Evolutionary conservation across 2,113 vertebrate genomes (phyloP), one percentile per base, ranked within the genome.

Genomic region (Cryptomyrus ogoouensis): DNA sequence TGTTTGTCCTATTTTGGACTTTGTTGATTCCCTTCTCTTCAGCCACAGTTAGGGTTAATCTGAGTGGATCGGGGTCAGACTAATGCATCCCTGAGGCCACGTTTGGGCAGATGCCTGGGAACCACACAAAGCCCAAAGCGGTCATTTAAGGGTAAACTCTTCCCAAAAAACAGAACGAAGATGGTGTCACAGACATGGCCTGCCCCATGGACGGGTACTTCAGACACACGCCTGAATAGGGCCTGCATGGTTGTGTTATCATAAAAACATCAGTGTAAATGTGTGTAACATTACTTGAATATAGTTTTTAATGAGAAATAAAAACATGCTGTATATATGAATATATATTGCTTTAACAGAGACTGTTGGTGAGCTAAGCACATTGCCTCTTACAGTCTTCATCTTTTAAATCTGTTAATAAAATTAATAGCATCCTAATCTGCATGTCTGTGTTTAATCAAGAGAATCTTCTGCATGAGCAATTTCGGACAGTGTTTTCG

Each of bases 221-320:
- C 62, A 70, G 62, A 70, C 13, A 70, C 62, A 70, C 3, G 62
- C 9, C 62, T 70, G 10, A 70, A 70, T 70, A 70, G 62, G 62
- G n/a, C 62, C 10, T 70, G 85, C 50, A 39, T 87, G 85, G 47
- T 52, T 31, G 12, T 35, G 47, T 31, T 83, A 87, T 84, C 44
- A 62, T 90, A 42, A 89, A 91, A 91, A 24, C 35, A 89, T 86
- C 44, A 80, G 83, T 31, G 88, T 90, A 42, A 88, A 91, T 92
- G 58, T 96, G 89, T 96, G 92, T 96, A 93, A 94, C 94, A 94
- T 95, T 97, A 97, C 96, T 97, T 97, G 96, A 98, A 97, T 96
- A 93, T 96, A 95, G 95, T 94, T 95, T 95, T 96, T 94, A 93
- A 92, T 85, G 90, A 90, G 47, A 91, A 92, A 92, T 42, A 42